Evolutionary conservation across 1,140 invertebrate species (phyloP).

Genomic region (Magallana gigas): DNA sequence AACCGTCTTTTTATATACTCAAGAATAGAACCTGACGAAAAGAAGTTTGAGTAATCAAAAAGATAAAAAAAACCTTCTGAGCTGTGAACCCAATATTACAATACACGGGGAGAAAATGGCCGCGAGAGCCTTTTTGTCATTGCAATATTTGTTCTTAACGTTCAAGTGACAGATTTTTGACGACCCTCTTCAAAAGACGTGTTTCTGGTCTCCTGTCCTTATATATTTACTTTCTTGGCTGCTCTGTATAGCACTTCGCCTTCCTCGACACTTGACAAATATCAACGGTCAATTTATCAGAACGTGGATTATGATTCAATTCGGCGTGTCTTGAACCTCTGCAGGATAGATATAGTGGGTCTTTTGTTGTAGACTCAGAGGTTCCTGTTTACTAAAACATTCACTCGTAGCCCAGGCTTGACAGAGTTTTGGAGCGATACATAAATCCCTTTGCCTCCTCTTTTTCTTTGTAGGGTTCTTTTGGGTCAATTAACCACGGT

Average conservation of each 20-base stretch:
- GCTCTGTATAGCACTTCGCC: not conserved
- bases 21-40: constrained; percentile 27
- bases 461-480: not conserved
- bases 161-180: constrained; percentile 10
- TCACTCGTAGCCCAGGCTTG: constrained; percentile 10
- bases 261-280: constrained; percentile 9
- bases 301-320: constrained; percentile 15
- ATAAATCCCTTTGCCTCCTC: not conserved
- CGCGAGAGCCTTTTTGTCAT: not conserved
- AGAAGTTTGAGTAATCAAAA: not conserved
- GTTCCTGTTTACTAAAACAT: constrained; percentile 17
- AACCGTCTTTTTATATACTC: not conserved
- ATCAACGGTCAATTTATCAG: not conserved
- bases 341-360: constrained; percentile 1
- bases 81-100: not conserved
- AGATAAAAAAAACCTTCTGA: not conserved
- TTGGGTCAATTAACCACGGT: constrained; percentile 7
- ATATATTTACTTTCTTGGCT: not conserved
- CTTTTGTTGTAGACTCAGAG: not conserved
- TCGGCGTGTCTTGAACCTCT: not conserved
- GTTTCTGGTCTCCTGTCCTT: not conserved
- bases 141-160: not conserved
- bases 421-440: not conserved
- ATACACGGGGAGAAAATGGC: not conserved
- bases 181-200: not conserved